Evolutionary conservation across 1,140 invertebrate species (phyloP).

Genomic region (Antheraea mylitta): DNA sequence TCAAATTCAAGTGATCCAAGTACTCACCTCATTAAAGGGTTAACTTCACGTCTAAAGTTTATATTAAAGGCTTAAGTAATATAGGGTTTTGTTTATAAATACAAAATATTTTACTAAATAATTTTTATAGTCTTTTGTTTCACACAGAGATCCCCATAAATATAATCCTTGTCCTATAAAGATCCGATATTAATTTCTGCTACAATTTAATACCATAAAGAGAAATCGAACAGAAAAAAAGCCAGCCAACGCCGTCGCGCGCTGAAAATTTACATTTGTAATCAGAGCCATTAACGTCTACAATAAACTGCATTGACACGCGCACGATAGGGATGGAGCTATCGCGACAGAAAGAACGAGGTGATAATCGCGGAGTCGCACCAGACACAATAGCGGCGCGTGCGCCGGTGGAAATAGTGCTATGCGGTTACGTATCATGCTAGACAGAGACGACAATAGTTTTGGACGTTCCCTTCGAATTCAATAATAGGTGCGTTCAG

Average conservation of each 20-base stretch:
- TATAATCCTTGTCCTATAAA: neutral
- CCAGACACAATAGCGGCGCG: constrained; percentile 70
- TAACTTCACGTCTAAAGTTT: too few species aligned
- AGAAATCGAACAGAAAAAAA: constrained; percentile 69
- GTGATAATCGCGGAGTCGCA: constrained; percentile 40
- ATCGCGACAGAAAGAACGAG: constrained; percentile 48
- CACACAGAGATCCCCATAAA: neutral
- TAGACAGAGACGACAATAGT: constrained; percentile 40
- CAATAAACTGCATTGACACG: constrained; percentile 77
- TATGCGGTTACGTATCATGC: constrained; percentile 33
- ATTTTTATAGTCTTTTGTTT: constrained; percentile 24
- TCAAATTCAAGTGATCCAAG: too few species aligned
- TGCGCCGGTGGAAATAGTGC: constrained; percentile 51
- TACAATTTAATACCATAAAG: constrained; percentile 74
- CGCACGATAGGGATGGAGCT: constrained; percentile 53
- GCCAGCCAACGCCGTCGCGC: constrained; percentile 70
- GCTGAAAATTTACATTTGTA: constrained; percentile 78
- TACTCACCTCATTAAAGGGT: too few species aligned
- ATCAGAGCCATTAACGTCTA: constrained; percentile 75
- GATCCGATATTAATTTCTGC: constrained; percentile 52
- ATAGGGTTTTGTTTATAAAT: constrained; percentile 3
- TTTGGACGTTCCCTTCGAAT: constrained; percentile 38
- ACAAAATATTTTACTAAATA: neutral
- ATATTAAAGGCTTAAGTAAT: too few species aligned
- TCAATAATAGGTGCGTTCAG: constrained; percentile 69